Base-by-base conservation (phyloP, 2,113 vertebrate genomes). In the Catharus fuscescens region DNA sequence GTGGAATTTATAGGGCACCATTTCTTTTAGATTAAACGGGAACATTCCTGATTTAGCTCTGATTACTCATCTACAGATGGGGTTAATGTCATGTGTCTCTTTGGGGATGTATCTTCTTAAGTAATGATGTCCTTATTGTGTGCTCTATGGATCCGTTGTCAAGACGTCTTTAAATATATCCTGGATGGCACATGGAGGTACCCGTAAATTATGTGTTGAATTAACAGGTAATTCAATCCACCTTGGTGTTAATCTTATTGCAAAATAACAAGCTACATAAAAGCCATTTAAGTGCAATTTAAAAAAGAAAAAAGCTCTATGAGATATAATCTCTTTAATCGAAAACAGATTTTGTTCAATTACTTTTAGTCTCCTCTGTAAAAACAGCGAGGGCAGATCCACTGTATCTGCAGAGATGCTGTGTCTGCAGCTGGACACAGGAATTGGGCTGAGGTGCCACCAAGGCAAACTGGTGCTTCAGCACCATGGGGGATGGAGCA, bases 181-280 rank as follows among this genome's bases (percentile, higher is more conserved):
- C 76, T 69, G 73, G 88, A 92, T 91, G 88, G 80, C 88, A 88
- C 86, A 54, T 62, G 77, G 76, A 86, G 69, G 80, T 81, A 93
- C 82, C 66, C 70, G 81, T 47, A 95, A 97, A 96, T 96, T 88
- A 80, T 34, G 66, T 92, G 72, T 86, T 94, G 94, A 93, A 95
- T 96, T 95, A 96, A 76, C 82, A 92, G 89, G 95, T 95, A 96
- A 97, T 95, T 96, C 90, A 95, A 80, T 93, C 87, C 80, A 87
- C 76, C 66, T 88, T 91, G 85, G 74, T 94, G 92, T 95, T 94
- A 96, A 94, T 95, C 92, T 90, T 93, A 84, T 93, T 84, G 82
- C 88, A 94, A 93, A 97, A 94, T 92, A 95, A 90, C 94, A 90
- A 94, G 85, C 65, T 88, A 50, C 76, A 65, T 95, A 93, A 96